These are phyloP conservation scores for Petrocephalus microphthalmus DNA, from an alignment of 2,113 vertebrate species.

Conservation along the genomic window DNA sequence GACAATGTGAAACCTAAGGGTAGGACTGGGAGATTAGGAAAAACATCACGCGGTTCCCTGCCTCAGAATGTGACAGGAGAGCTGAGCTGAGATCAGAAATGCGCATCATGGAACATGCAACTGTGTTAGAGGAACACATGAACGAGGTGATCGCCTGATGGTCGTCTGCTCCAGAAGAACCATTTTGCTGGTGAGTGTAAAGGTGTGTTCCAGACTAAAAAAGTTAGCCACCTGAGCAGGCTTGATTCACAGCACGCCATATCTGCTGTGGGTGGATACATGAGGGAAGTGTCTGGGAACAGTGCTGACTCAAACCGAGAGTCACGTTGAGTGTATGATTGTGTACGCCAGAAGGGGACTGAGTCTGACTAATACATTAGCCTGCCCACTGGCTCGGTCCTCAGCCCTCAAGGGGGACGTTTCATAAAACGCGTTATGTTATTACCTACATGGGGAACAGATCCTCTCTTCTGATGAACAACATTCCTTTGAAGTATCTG, in stretches of 20 bases:
- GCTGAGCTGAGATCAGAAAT: background rate
- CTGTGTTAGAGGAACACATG: background rate
- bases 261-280: background rate
- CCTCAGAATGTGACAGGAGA: background rate
- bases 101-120: background rate
- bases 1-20: background rate
- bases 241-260: background rate
- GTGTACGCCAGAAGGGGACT: background rate
- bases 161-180: background rate
- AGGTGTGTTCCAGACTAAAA: background rate
- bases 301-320: background rate
- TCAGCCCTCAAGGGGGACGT: background rate
- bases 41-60: background rate
- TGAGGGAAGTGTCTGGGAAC: background rate
- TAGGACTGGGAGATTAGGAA: background rate
- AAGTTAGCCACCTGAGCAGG: background rate
- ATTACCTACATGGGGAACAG: background rate
- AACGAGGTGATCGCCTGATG: background rate
- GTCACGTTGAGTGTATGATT: background rate
- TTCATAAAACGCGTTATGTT: background rate
- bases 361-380: background rate
- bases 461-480: background rate
- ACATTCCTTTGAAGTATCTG: background rate
- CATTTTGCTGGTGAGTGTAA: background rate
- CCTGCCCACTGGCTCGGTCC: background rate